Conservation (phyloP, 2,888 invertebrate species). For the Dermolepida albohirtum region DNA sequence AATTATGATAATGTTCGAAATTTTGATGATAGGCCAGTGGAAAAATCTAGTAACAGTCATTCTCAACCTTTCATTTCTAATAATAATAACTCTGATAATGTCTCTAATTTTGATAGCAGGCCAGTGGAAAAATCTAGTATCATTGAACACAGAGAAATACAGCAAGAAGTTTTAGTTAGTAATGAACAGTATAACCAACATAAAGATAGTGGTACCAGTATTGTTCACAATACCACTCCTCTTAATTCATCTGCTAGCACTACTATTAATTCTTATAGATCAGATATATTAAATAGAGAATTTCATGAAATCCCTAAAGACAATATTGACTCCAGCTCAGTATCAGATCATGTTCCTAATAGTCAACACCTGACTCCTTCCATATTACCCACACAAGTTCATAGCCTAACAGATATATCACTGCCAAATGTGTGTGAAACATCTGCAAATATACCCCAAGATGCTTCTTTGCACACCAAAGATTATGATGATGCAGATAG, state of each 20-base stretch:
- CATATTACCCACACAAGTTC: constrained; percentile 34
- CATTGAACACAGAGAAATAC: neutral
- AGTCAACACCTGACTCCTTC: constrained; percentile 14
- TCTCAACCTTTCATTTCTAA: neutral
- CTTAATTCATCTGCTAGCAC: too few species aligned
- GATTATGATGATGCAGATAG: constrained; percentile 54
- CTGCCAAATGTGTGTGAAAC: constrained; percentile 58
- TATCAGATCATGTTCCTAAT: neutral
- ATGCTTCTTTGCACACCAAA: constrained; percentile 56
- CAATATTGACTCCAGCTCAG: constrained; percentile 2
- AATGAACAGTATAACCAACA: neutral
- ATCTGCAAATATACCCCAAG: constrained; percentile 58
- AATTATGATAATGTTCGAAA: constrained; percentile 25
- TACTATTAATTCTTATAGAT: neutral
- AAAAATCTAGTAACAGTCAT: neutral
- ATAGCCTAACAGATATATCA: constrained; percentile 48
- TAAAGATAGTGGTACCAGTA: constrained; percentile 17
- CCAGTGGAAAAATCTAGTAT: neutral
- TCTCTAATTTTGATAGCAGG: constrained; percentile 14
- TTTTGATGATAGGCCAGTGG: constrained; percentile 20
- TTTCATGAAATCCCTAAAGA: constrained; percentile 4
- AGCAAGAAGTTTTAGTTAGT: neutral
- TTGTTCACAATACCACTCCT: constrained; percentile 8
- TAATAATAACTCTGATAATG: constrained; percentile 4
- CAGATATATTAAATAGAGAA: constrained; percentile 14